phyloP scores from a whole-genome alignment of 2,888 invertebrate species.

The Phaedon cochleariae region DNA sequence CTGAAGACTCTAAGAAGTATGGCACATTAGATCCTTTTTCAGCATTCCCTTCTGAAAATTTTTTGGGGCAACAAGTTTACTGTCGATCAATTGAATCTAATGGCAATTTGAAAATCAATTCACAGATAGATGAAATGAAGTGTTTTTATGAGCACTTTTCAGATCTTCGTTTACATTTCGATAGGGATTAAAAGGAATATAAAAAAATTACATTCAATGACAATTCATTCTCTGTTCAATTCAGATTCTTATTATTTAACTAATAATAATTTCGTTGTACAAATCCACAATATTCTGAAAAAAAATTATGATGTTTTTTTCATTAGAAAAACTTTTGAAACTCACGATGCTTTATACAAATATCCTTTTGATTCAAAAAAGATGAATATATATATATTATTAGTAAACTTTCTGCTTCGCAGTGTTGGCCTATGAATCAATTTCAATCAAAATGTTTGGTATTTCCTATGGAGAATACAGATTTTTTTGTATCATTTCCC shows the following conservation, averaged over 20 bases:
- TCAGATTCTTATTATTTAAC: constrained; percentile 23
- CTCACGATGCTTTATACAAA: constrained; percentile 1
- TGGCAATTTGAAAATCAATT: constrained; percentile 8
- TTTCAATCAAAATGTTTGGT: constrained; percentile 1
- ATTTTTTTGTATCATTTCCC: constrained; percentile 10
- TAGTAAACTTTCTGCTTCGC: constrained; percentile 6
- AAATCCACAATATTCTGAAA: constrained; percentile 16
- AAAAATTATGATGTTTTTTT: constrained; percentile 11
- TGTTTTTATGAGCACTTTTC: constrained; percentile 17
- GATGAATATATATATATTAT: constrained; percentile 5
- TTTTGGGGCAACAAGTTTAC: constrained; percentile 28
- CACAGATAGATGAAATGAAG: constrained; percentile 1
- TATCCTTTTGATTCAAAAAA: constrained; percentile 4
- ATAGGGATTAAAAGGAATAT: constrained; percentile 15
- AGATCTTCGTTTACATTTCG: constrained; percentile 14
- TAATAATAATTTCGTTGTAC: constrained; percentile 6
- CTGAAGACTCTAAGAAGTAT: no score
- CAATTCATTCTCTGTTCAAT: constrained; percentile 11
- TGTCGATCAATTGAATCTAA: constrained; percentile 21
- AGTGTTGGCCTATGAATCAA: background rate
- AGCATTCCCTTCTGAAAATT: constrained; percentile 38
- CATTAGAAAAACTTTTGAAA: constrained; percentile 11
- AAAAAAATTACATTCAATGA: constrained; percentile 15
- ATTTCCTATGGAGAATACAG: constrained; percentile 10
- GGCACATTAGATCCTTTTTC: constrained; percentile 34